Base-by-base conservation (phyloP, 1,140 invertebrate genomes). In the Leptestheria dahalacensis region DNA sequence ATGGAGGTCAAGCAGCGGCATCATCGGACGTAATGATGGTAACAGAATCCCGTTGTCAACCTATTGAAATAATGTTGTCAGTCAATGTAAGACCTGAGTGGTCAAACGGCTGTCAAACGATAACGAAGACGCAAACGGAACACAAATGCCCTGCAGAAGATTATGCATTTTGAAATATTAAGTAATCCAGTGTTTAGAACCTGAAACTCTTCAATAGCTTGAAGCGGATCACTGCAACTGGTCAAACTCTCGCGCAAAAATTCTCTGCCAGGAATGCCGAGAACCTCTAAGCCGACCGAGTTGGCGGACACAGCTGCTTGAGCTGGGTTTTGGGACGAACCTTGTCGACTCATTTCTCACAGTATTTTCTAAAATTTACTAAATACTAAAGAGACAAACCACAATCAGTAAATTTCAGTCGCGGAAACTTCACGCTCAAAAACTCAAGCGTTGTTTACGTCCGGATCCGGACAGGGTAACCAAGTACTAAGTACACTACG, bases 131-230 rank as follows among this genome's bases (percentile, higher is more conserved):
- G 18, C 12, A 2, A 26, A 15, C 2, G 24, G 2, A 26, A 29
- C 20, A 15, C 3, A 25, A 61, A 29, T 29, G 26, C 12, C 20
- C 18, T 28, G 18, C 12, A 15, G 28, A 50, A 61, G 52, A 11
- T 57, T 48, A 50, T 50, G n/a, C 21, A 20, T 24, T 51, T 12
- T 48, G 23, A 12, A 25, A 33, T 52, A 57, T 57, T 12, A 61
- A 46, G 1, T 9, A 65, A 28, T 56, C 20, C 46, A 48, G 29
- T 63, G 50, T 11, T 52, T 15, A 41, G 33, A 74, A 85, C 84
- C 78, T 97, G 94, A 78, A 97, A 97, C 75, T 95, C 91, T 77
- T 96, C 90, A 65, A 97, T 97, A 47, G 92, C 91, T 76, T 91
- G 92, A 2, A 97, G 69, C 15, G 93, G 93, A 77, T 97, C 92